These are phyloP conservation scores for Trachymyrmex septentrionalis DNA, from an alignment of 1,140 invertebrate genomes.

Conservation along the genomic window DNA sequence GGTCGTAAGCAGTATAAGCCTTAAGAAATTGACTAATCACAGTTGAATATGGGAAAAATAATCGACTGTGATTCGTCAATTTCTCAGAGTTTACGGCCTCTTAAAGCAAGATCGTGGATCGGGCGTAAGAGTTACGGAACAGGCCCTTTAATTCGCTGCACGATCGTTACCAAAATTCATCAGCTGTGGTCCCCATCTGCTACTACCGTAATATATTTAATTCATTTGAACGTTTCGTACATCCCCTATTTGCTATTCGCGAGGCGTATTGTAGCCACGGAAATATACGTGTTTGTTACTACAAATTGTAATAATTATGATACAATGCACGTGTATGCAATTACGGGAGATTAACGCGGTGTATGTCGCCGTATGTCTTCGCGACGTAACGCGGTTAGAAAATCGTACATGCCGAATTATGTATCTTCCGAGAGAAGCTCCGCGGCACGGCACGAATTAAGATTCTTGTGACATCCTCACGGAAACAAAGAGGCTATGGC, in stretches of 20 bases:
- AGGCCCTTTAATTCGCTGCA: background rate
- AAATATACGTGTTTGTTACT: background rate
- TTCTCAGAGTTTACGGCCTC: no score
- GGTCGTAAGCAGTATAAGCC: no score
- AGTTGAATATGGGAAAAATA: no score
- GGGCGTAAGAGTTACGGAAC: no score
- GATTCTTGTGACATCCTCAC: constrained; percentile 8
- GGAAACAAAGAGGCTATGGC: constrained; percentile 11
- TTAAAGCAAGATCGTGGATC: no score
- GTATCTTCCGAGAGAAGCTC: constrained; percentile 13
- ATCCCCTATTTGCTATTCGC: background rate
- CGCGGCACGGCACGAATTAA: constrained; percentile 27
- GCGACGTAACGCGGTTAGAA: background rate
- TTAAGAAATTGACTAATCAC: no score
- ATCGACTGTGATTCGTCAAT: no score
- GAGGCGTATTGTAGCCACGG: background rate
- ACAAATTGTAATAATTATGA: constrained; percentile 1
- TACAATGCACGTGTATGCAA: background rate
- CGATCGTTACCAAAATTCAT: constrained; percentile 2
- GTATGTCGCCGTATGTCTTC: background rate
- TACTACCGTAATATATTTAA: constrained; percentile 12
- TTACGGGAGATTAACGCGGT: constrained; percentile 7
- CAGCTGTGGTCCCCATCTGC: background rate
- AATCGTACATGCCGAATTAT: constrained; percentile 8
- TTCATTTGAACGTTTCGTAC: constrained; percentile 25